Conservation (phyloP, 2,113 vertebrate genomes). For the Ceyx margarethae region DNA sequence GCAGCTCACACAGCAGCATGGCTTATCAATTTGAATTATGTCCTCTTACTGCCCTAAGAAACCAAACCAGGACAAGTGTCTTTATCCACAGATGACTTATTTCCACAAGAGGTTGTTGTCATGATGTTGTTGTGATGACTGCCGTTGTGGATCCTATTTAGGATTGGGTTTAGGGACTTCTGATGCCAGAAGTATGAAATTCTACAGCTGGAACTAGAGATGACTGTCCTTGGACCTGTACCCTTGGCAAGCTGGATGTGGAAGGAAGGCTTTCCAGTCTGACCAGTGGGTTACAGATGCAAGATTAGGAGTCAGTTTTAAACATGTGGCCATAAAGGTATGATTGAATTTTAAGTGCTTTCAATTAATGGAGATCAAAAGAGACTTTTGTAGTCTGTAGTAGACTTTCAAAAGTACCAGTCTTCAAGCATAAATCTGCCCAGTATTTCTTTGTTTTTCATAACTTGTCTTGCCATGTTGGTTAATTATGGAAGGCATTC, state of each 20-base stretch:
- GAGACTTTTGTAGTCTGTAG: constrained; percentile 17
- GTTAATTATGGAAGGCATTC: constrained; percentile 59
- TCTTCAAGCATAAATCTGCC: constrained; percentile 51
- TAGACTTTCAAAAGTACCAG: constrained; percentile 46
- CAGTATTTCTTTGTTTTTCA: constrained; percentile 39
- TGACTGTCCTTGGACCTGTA: background rate
- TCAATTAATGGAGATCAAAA: constrained; percentile 42
- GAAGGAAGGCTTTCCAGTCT: background rate
- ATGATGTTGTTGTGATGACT: background rate
- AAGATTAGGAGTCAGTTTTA: background rate
- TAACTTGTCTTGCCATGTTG: constrained; percentile 59
- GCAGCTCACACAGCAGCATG: background rate
- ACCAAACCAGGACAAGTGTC: background rate
- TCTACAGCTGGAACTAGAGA: background rate
- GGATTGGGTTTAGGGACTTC: background rate
- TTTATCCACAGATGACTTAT: background rate
- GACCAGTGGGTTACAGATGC: background rate
- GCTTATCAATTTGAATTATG: background rate
- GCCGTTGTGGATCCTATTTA: background rate
- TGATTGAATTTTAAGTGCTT: constrained; percentile 50
- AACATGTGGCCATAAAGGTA: constrained; percentile 4
- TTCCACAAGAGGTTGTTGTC: background rate
- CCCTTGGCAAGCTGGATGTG: background rate
- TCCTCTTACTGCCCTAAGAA: background rate
- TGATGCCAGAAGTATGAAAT: background rate